These are phyloP conservation scores for Crypturellus undulatus DNA, from an alignment of 2,113 vertebrate species.

Conservation along the genomic window DNA sequence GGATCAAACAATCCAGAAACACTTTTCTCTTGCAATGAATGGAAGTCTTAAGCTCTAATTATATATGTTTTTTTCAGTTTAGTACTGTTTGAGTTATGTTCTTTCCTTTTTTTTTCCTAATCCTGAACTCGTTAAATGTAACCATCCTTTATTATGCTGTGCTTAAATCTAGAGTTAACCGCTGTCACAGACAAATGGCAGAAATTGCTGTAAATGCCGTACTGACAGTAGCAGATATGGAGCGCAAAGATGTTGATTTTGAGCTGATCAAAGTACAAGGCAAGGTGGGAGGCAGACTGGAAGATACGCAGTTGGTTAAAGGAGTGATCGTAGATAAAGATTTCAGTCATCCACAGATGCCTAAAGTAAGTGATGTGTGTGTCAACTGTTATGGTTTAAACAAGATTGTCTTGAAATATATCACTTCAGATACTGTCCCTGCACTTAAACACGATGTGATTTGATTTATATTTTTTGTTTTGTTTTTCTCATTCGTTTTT, in stretches of 20 bases:
- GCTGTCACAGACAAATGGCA: constrained; percentile 98
- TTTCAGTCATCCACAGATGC: constrained; percentile 99
- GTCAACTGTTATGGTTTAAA: not conserved
- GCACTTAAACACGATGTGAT: not conserved
- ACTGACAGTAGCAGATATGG: constrained; percentile 95
- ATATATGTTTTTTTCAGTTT: not conserved
- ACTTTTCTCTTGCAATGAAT: fast-evolving
- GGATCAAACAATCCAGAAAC: not conserved
- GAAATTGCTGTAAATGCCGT: constrained; percentile 96
- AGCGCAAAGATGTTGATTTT: constrained; percentile 97
- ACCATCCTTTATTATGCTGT: not conserved
- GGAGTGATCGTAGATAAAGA: constrained; percentile 98
- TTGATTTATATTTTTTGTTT: not conserved
- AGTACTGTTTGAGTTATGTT: not conserved
- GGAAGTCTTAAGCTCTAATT: fast-evolving
- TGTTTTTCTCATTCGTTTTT: not conserved
- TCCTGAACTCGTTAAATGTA: not conserved
- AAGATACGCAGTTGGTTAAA: constrained; percentile 95
- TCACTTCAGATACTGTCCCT: not conserved
- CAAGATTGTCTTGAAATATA: not conserved
- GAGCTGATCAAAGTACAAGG: constrained; percentile 99
- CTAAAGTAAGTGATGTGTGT: constrained; percentile 82
- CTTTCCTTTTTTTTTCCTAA: not conserved
- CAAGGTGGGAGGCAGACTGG: constrained; percentile 96
- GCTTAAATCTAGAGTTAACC: constrained; percentile 87